Conservation (phyloP, 2,113 vertebrate genomes). For the Chamaea fasciata region DNA sequence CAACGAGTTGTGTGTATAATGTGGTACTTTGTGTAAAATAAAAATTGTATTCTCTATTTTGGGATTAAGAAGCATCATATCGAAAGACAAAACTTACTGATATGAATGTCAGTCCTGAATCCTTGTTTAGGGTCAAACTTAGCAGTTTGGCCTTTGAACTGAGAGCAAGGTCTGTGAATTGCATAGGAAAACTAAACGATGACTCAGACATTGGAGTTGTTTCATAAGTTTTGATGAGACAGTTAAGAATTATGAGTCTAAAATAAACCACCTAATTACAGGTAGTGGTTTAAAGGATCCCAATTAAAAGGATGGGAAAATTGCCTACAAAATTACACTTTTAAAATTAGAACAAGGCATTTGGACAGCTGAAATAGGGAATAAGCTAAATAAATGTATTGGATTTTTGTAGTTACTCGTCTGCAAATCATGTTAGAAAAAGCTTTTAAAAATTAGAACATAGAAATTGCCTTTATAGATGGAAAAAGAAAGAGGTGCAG, state of each 20-base stretch:
- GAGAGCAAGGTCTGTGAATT: neutral
- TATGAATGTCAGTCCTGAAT: neutral
- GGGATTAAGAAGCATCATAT: neutral
- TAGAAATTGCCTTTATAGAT: neutral
- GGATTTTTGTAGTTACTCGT: neutral
- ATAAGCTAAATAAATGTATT: neutral
- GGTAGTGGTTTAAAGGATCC: neutral
- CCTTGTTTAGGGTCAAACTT: neutral
- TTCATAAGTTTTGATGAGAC: neutral
- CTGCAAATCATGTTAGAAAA: neutral
- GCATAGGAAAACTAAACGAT: neutral
- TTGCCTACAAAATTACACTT: neutral
- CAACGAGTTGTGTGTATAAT: neutral
- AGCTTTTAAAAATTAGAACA: neutral
- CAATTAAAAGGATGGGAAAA: neutral
- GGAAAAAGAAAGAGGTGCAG: neutral
- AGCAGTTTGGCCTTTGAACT: neutral
- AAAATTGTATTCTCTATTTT: neutral
- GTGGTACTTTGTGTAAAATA: neutral
- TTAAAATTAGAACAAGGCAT: neutral
- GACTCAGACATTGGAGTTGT: neutral
- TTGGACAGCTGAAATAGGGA: neutral
- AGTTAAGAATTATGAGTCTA: neutral
- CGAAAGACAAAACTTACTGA: neutral
- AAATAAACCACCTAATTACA: slow-evolving; percentile 20